Evolutionary conservation across 2,113 vertebrate genomes (phyloP), one percentile per base, ranked within the genome.

Genomic region (Osmerus eperlanus): DNA sequence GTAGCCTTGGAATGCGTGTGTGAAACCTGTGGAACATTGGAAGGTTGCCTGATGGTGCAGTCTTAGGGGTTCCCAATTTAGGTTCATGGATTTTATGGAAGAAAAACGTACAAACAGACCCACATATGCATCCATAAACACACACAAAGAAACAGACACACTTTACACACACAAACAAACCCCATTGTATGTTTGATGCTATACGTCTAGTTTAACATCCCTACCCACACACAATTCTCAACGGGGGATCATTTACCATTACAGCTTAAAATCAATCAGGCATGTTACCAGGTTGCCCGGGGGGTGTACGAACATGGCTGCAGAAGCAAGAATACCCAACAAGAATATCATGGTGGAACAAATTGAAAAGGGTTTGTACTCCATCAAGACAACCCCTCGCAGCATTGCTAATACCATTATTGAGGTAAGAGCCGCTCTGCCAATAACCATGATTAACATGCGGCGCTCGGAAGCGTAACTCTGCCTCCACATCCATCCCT

Each of bases 61-160:
- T 36, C 7, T 36, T 4, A 36, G 32, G 41, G 41, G 41, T 47
- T 47, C 41, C 41, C 41, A 47, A 12, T 47, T 47, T 47, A 12
- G 41, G 8, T 47, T 11, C 7, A 47, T 12, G 9, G 41, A 47
- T 9, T 47, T 47, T 9, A 47, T 47, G 41, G 41, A 47, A 51
- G 41, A 76, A 51, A 74, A 67, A 81, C 70, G 58, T 47, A 66
- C 66, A 11, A 32, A 18, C n/a, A 56, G 23, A 41, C 11, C 6
- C 3, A 65, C 4, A 16, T 51, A 54, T 13, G 23, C 47, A 54
- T 1, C 2, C 25, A 63, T 21, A 12, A 18, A 51, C 29, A 15
- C 28, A 60, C 63, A 65, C 29, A 18, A 3, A 7, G 5, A 36
- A 54, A 58, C 67, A 69, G 13, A 7, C 53, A 8, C 67, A 11